phyloP scores from a whole-genome alignment of 2,888 invertebrate species.

The Drosophila suboccidentalis region DNA sequence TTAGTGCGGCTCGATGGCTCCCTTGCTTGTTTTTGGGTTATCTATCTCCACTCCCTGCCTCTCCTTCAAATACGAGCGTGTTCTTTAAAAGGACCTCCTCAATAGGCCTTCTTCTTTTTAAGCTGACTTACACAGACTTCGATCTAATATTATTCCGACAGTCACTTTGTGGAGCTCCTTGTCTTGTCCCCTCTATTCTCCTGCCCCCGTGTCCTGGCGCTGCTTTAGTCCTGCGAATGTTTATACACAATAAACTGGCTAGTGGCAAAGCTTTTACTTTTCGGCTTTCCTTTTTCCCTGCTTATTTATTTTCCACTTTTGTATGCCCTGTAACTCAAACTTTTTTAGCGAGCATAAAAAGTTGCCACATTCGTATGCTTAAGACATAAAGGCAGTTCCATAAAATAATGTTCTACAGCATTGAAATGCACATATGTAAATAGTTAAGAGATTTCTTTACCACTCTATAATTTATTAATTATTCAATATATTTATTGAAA shows the following conservation, averaged over 20 bases:
- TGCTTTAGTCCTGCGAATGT: slow-evolving; percentile 59
- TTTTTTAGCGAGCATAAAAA: slow-evolving; percentile 7
- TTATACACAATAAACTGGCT: slow-evolving; percentile 76
- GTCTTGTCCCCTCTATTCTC: background rate
- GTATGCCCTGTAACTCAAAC: slow-evolving; percentile 41
- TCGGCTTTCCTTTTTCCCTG: slow-evolving; percentile 69
- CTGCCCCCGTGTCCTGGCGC: background rate
- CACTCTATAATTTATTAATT: background rate
- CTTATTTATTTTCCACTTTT: slow-evolving; percentile 65
- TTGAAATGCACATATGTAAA: background rate
- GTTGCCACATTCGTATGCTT: slow-evolving; percentile 1
- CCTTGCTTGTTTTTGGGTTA: background rate
- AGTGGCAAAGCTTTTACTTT: slow-evolving; percentile 75
- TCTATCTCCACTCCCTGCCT: background rate
- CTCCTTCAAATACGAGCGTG: slow-evolving; percentile 10
- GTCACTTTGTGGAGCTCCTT: slow-evolving; percentile 53
- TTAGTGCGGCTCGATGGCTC: slow-evolving; percentile 78
- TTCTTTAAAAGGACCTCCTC: slow-evolving; percentile 66
- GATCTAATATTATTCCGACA: slow-evolving; percentile 66
- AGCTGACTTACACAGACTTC: slow-evolving; percentile 63
- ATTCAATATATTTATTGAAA: no score
- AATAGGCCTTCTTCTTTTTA: slow-evolving; percentile 47
- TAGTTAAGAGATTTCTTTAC: background rate
- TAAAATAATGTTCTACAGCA: background rate
- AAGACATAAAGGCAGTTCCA: background rate